Conservation (phyloP, 37 sponge, comb jelly and placozoan genomes). For the Hexactinellida sp. region DNA sequence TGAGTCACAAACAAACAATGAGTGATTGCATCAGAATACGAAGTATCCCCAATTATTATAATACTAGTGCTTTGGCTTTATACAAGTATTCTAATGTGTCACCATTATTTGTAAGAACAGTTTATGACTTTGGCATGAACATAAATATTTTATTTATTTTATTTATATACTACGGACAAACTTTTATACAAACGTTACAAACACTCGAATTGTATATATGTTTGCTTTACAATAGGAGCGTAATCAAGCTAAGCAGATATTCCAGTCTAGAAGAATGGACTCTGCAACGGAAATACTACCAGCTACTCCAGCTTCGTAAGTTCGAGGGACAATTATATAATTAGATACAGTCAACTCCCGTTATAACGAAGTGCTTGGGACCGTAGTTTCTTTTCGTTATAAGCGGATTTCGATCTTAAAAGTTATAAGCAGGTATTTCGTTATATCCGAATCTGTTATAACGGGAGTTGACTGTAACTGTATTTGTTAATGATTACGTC, state of each 20-base stretch:
- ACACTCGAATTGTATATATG: background rate
- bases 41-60: background rate
- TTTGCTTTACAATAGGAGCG: conserved; percentile 38
- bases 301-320: conserved; percentile 39
- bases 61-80: background rate
- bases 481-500: too few species aligned
- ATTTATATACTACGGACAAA: background rate
- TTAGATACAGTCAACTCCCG: too few species aligned
- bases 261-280: conserved; percentile 42
- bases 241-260: conserved; percentile 48
- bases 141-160: background rate
- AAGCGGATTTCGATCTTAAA: too few species aligned
- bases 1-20: background rate
- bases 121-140: conserved; percentile 5
- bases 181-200: background rate
- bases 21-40: background rate
- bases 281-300: conserved; percentile 14
- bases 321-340: too few species aligned
- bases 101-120: background rate
- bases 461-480: too few species aligned
- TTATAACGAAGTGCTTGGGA: too few species aligned
- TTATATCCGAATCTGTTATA: too few species aligned
- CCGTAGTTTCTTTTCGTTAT: too few species aligned
- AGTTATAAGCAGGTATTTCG: too few species aligned
- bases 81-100: background rate